phyloP scores from a whole-genome alignment of 2,797 vertebrate genomes.

The Prionace glauca region DNA sequence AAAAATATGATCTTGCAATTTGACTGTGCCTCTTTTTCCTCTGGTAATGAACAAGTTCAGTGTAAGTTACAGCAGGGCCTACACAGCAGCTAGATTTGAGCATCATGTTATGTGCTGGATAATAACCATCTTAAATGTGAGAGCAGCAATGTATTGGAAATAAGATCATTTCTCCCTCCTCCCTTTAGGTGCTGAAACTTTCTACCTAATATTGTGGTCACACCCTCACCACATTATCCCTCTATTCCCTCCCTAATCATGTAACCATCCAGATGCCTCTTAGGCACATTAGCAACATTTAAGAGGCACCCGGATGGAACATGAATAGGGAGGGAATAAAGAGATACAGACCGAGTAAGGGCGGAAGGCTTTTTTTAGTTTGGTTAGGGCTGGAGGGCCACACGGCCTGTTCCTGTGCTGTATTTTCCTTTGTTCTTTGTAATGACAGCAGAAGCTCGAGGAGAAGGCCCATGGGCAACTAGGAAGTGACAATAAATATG shows the following conservation, averaged over 20 bases:
- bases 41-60: not conserved
- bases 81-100: not conserved
- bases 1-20: not conserved
- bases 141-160: not conserved
- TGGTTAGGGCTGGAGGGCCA: too few species aligned
- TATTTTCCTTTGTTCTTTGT: too few species aligned
- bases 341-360: too few species aligned
- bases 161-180: not conserved
- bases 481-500: not conserved
- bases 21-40: not conserved
- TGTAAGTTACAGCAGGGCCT: not conserved
- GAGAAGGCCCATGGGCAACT: not conserved
- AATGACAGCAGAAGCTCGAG: not conserved
- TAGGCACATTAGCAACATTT: too few species aligned
- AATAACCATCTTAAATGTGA: not conserved
- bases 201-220: not conserved
- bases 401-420: too few species aligned
- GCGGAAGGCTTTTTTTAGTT: too few species aligned
- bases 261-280: too few species aligned
- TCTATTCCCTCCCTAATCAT: too few species aligned
- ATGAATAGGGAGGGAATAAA: too few species aligned
- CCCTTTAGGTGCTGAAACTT: not conserved
- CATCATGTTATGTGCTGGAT: not conserved
- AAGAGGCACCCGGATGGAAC: too few species aligned
- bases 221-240: not conserved